phyloP scores from a whole-genome alignment of 2,113 vertebrate genomes.

The Ancistrus triradiatus region DNA sequence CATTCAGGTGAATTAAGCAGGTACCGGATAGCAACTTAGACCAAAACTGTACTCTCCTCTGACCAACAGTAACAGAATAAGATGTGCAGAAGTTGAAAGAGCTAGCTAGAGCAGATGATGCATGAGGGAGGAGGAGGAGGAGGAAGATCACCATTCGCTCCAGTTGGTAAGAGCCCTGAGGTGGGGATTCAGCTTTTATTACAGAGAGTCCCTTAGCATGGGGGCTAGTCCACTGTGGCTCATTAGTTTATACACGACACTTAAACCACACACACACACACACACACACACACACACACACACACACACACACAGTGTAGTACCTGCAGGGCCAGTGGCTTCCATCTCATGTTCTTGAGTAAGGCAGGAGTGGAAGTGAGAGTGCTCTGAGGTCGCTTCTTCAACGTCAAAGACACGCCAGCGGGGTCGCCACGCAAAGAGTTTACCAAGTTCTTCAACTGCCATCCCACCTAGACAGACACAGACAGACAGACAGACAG shows the following conservation, averaged over 20 bases:
- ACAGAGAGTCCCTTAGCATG: slow-evolving; percentile 9
- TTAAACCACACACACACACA: slow-evolving; percentile 11
- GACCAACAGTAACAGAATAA: no score
- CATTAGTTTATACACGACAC: slow-evolving; percentile 27
- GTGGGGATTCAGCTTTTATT: slow-evolving; percentile 30
- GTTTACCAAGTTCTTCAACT: slow-evolving; percentile 74
- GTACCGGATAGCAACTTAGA: no score
- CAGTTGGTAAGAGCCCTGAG: slow-evolving; percentile 40
- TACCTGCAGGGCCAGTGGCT: slow-evolving; percentile 74
- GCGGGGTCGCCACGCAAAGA: slow-evolving; percentile 70
- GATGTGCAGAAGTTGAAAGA: no score
- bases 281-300: slow-evolving; percentile 10
- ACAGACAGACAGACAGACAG: no score
- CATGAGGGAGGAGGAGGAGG: slow-evolving; percentile 1
- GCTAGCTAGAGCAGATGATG: no score
- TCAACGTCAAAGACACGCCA: slow-evolving; percentile 70
- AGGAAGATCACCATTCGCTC: slow-evolving; percentile 42
- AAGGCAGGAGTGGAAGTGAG: slow-evolving; percentile 72
- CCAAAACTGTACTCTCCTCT: no score
- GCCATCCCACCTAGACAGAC: slow-evolving; percentile 77
- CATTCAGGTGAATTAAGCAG: no score
- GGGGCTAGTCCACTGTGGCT: slow-evolving; percentile 4
- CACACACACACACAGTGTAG: not conserved
- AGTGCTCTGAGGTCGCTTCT: slow-evolving; percentile 75
- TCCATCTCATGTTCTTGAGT: slow-evolving; percentile 78